A percentile compares a stretch with the other conserved stretches of the same genome.
These are phyloP conservation scores for Drosophila hydei DNA, from an alignment of 1,140 invertebrate genomes.

Conservation along the genomic window DNA sequence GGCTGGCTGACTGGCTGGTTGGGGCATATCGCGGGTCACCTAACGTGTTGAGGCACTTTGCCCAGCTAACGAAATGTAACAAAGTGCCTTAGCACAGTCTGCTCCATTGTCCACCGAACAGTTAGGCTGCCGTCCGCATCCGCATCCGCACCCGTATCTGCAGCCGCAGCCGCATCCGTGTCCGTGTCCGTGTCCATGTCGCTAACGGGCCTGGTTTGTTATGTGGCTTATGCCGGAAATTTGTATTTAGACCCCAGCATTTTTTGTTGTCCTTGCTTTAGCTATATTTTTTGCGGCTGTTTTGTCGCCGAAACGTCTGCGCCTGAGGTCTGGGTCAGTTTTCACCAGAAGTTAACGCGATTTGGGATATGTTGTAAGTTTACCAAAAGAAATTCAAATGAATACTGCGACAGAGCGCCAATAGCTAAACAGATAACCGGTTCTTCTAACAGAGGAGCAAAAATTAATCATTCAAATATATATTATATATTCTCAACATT, in stretches of 20 bases:
- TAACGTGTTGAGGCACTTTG: conserved; percentile 79
- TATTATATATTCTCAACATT: no score
- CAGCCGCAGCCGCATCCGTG: not conserved
- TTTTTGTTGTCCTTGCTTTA: conserved; percentile 8
- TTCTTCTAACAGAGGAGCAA: no score
- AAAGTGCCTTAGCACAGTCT: conserved; percentile 53
- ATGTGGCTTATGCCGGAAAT: conserved; percentile 78
- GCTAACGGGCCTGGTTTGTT: conserved; percentile 68
- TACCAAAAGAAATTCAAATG: not conserved
- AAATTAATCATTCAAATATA: no score
- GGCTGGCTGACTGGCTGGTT: not conserved
- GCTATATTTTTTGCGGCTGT: conserved; percentile 5
- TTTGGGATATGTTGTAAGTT: not conserved
- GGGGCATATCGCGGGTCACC: conserved; percentile 20
- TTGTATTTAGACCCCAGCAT: conserved; percentile 69
- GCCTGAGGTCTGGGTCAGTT: conserved; percentile 25
- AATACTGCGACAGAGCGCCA: no score
- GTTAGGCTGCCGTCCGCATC: not conserved
- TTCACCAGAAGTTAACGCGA: no score
- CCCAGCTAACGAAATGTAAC: conserved; percentile 78
- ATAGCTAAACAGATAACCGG: no score
- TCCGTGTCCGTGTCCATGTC: conserved; percentile 35
- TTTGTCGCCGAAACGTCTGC: conserved; percentile 3
- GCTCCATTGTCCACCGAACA: not conserved
- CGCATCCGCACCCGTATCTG: not conserved